phyloP scores from a whole-genome alignment of 1,140 invertebrate genomes.

The Leptinotarsa texana region DNA sequence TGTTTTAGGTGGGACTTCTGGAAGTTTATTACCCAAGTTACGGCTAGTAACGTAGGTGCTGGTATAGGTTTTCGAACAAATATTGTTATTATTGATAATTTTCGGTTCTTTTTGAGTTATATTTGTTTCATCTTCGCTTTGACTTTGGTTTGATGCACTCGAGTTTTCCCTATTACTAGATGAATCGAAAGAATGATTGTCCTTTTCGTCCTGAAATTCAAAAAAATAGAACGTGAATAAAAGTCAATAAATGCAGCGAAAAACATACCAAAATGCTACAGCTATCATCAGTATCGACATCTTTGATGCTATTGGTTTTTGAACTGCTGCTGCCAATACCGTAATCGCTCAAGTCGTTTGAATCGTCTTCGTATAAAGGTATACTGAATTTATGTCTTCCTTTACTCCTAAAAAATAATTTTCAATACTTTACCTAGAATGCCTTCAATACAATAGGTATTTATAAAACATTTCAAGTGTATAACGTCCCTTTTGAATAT shows the following conservation, averaged over 20 bases:
- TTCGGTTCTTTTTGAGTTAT: conserved; percentile 30
- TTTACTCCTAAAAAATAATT: conserved; percentile 50
- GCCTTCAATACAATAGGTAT: neutral
- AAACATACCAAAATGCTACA: conserved; percentile 51
- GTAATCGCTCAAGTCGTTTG: conserved; percentile 80
- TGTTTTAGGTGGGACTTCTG: neutral
- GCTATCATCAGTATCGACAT: conserved; percentile 53
- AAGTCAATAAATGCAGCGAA: conserved; percentile 6
- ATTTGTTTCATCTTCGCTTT: conserved; percentile 49
- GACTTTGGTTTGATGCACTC: conserved; percentile 47
- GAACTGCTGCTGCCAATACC: conserved; percentile 79
- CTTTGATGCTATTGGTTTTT: conserved; percentile 68
- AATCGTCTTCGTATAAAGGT: conserved; percentile 72
- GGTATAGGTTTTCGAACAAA: conserved; percentile 16
- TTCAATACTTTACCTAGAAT: neutral
- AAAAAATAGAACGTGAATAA: neutral
- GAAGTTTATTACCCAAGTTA: neutral
- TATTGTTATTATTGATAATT: conserved; percentile 26
- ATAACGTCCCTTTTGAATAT: neutral
- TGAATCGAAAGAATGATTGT: conserved; percentile 42
- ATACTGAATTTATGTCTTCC: conserved; percentile 61
- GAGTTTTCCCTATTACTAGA: conserved; percentile 41
- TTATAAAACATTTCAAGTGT: neutral
- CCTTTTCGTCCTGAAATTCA: conserved; percentile 47
- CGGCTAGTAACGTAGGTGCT: conserved; percentile 22